Conservation (phyloP, 2,113 vertebrate species). For the Onychostoma macrolepis region DNA sequence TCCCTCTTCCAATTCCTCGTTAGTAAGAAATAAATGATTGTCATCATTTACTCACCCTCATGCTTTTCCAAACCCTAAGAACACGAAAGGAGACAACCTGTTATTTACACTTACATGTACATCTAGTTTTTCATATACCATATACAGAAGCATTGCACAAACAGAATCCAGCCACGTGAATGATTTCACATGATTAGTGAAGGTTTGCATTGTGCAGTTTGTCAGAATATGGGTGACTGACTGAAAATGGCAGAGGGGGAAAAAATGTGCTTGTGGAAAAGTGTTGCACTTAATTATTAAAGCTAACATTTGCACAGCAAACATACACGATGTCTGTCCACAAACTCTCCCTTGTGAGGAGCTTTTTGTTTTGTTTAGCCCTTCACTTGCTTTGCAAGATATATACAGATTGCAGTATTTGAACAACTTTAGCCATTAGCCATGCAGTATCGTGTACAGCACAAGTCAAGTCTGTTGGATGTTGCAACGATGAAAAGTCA, state of each 20-base stretch:
- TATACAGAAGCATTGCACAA: constrained; percentile 46
- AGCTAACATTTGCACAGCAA: constrained; percentile 69
- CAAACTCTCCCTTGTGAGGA: constrained; percentile 66
- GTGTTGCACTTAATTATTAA: constrained; percentile 67
- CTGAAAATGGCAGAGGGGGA: constrained; percentile 17
- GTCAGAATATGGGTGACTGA: constrained; percentile 19
- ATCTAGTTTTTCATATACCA: constrained; percentile 57
- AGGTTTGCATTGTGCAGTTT: constrained; percentile 34
- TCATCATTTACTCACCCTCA: neutral
- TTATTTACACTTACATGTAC: constrained; percentile 59
- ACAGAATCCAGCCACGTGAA: neutral
- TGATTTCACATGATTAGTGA: neutral
- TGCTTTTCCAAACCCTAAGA: neutral
- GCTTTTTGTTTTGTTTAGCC: constrained; percentile 64
- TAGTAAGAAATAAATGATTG: neutral
- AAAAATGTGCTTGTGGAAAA: constrained; percentile 49
- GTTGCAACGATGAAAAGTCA: neutral
- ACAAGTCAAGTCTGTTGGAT: neutral
- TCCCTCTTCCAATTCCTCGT: too few relatives aligned
- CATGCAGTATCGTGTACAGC: neutral
- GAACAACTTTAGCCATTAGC: constrained; percentile 18
- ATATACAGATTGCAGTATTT: constrained; percentile 14
- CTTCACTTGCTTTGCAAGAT: constrained; percentile 33
- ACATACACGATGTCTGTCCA: constrained; percentile 63
- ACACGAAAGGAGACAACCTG: constrained; percentile 31